Base-by-base conservation (phyloP, 2,888 invertebrate species). In the Synergus laeviventris region DNA sequence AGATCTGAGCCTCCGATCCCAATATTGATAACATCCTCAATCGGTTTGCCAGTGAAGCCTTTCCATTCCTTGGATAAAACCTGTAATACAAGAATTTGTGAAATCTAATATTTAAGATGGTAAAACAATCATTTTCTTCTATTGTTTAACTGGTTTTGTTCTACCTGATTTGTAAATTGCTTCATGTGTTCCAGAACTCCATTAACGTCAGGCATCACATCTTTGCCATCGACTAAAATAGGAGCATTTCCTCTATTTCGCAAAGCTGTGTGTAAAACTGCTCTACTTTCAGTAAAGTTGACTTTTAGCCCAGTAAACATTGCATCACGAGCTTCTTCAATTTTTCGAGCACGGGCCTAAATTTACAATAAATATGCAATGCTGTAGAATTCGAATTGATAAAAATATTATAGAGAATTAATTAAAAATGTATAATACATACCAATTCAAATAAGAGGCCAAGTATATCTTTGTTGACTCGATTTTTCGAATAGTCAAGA, bases 1-100 rank as follows among this genome's bases (percentile, higher is more conserved):
- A 99, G 93, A 92, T 99, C 99, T 1, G 99, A 99, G 54, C 99
- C 99, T 45, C 99, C 99, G 88, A 99, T 99, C 79, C 99, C 99
- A 91, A 99, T 99, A 91, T 99, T 99, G 79, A 99, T 96, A 56
- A 99, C 97, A 92, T 99, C 99, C 70, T 97, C 98, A 79, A 99
- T 99, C 78, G 95, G 91, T 91, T 98, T 97, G 21, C 98, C 99
- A 0, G 98, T 97, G 91, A 88, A 90, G 75, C 90, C 89, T 83
- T 89, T 90, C 91, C 90, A 91, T 81, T 89, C 81, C 73, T 90
- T 90, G 7, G 86, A 87, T 76, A 90, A 82, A 12, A 90, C 84
- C 90, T 90, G 54, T 64, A 76, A 78, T 73, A 64, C 61, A 31
- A 74, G 60, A 76, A 66, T 66, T 54, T 39, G 18, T 16, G n/a